Conservation (phyloP, 2,888 invertebrate species). For the Spodoptera picta region DNA sequence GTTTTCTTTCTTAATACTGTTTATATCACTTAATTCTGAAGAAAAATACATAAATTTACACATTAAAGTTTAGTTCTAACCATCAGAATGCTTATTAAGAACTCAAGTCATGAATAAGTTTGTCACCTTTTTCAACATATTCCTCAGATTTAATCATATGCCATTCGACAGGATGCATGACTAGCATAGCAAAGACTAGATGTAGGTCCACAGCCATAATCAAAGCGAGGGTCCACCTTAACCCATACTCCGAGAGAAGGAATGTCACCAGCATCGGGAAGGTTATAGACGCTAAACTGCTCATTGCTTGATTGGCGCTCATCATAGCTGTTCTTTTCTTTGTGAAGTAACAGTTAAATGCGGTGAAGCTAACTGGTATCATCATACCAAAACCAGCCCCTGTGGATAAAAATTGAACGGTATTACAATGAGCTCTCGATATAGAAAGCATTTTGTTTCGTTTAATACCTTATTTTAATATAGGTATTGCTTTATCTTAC, state of each 20-base stretch:
- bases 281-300: conserved; percentile 91
- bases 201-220: conserved; percentile 91
- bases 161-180: conserved; percentile 93
- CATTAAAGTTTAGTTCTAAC: not conserved
- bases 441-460: too few species aligned
- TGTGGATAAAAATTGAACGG: conserved; percentile 63
- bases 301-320: conserved; percentile 92
- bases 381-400: conserved; percentile 93
- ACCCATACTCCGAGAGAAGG: conserved; percentile 90
- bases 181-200: conserved; percentile 90
- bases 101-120: conserved; percentile 7
- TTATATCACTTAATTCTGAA: conserved; percentile 36
- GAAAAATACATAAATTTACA: conserved; percentile 2
- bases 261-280: conserved; percentile 91
- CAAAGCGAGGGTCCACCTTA: conserved; percentile 91
- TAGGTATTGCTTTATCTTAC: conserved; percentile 62
- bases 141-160: conserved; percentile 84
- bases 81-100: too few species aligned
- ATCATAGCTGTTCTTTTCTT: conserved; percentile 92
- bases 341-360: conserved; percentile 93
- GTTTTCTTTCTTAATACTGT: conserved; percentile 54
- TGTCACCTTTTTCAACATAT: conserved; percentile 55
- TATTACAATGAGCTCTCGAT: too few species aligned
- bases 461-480: too few species aligned
- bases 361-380: conserved; percentile 92